Conservation (phyloP, 1,140 invertebrate genomes). For the Drosophila lacteicornis region DNA sequence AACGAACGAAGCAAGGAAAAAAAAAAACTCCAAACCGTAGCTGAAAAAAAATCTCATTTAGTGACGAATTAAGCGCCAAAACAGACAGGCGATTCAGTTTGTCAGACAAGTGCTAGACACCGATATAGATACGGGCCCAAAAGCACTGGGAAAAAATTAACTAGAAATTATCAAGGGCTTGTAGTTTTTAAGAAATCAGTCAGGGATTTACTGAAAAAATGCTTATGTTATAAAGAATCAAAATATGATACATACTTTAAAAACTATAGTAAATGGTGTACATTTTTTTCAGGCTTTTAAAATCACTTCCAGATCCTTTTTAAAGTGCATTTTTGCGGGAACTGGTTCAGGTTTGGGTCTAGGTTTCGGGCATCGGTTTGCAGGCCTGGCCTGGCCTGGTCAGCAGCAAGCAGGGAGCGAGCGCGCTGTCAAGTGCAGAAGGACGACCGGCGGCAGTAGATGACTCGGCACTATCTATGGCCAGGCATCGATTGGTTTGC, state of each 20-base stretch:
- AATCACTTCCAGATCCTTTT: background rate
- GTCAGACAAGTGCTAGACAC: slow-evolving; percentile 67
- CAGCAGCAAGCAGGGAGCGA: slow-evolving; percentile 20
- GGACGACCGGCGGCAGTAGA: slow-evolving; percentile 44
- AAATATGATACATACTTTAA: background rate
- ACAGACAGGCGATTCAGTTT: slow-evolving; percentile 77
- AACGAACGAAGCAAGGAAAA: slow-evolving; percentile 24
- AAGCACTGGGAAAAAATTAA: slow-evolving; percentile 12
- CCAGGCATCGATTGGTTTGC: slow-evolving; percentile 73
- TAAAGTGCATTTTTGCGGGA: slow-evolving; percentile 4
- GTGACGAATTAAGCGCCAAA: slow-evolving; percentile 84
- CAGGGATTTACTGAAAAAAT: too few relatives aligned
- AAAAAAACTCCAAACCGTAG: slow-evolving; percentile 28
- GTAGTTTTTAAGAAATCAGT: background rate
- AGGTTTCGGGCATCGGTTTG: slow-evolving; percentile 26
- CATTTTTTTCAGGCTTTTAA: background rate
- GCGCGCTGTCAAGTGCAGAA: slow-evolving; percentile 69
- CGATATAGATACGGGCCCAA: slow-evolving; percentile 34
- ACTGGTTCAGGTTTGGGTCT: slow-evolving; percentile 26
- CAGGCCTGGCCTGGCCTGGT: slow-evolving; percentile 23
- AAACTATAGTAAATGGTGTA: too few relatives aligned
- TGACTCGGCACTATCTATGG: slow-evolving; percentile 69
- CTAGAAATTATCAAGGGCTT: background rate
- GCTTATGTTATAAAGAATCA: too few relatives aligned
- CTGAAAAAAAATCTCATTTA: slow-evolving; percentile 76